Evolutionary conservation across 2,888 invertebrate species (phyloP).

Genomic region (Altica lythri): DNA sequence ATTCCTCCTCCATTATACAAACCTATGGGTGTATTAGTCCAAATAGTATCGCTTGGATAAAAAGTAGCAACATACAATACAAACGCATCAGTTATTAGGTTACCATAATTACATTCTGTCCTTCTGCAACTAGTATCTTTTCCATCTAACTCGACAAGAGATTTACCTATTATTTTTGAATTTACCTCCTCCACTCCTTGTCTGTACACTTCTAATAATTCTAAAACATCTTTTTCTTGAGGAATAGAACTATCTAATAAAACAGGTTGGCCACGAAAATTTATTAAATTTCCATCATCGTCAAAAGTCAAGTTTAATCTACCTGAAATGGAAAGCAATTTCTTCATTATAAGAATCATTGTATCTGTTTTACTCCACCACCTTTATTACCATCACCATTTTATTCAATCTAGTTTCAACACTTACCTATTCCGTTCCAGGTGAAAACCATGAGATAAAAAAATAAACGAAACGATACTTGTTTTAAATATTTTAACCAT

Average conservation of each 20-base stretch:
- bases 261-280: constrained; percentile 75
- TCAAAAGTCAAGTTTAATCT: constrained; percentile 71
- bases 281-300: constrained; percentile 69
- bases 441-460: background rate
- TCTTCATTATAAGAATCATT: background rate
- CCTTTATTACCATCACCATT: too few species aligned
- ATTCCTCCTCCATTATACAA: constrained; percentile 79
- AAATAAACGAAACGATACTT: background rate
- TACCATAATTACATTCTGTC: constrained; percentile 84
- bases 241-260: constrained; percentile 69
- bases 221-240: constrained; percentile 68
- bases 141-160: constrained; percentile 74
- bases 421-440: background rate
- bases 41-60: constrained; percentile 53
- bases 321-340: constrained; percentile 24
- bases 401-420: too few species aligned
- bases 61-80: constrained; percentile 60
- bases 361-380: too few species aligned
- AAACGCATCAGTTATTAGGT: constrained; percentile 78
- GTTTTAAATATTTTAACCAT: background rate
- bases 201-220: constrained; percentile 66
- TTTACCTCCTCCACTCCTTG: constrained; percentile 62
- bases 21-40: constrained; percentile 80
- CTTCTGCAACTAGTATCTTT: constrained; percentile 63
- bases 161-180: constrained; percentile 66